Evolutionary conservation across 2,113 vertebrate genomes (phyloP), one percentile per base, ranked within the genome.

Genomic region (Grammomys dolichurus): DNA sequence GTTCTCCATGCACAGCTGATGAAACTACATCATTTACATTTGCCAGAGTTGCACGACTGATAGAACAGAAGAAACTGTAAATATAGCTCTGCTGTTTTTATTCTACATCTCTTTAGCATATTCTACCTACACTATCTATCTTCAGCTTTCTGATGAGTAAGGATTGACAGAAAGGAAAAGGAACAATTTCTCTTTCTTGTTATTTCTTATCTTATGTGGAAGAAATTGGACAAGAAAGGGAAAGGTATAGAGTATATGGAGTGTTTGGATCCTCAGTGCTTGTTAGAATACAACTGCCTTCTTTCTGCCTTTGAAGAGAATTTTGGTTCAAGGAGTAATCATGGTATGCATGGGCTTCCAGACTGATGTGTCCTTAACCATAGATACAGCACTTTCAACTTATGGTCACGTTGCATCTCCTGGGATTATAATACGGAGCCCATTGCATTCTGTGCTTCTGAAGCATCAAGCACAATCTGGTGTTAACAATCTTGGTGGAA

Each of bases 291-390:
- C 2, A 17, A n/a, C 33, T 69, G 28, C 9, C 36, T 90, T 63
- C 76, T 76, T 91, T 89, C 43, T 85, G 26, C 65, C 69, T 93
- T 87, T 24, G 48, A 89, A 87, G 20, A 92, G 73, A 93, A 48
- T 72, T 89, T 26, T 33, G 33, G 10, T 87, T 85, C 63, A 10
- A 88, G 7, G 26, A 89, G 33, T 91, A 87, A 75, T 26, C 20
- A 4, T 33, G 77, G 13, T 65, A 20, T 82, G 2, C 26, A 36
- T 58, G n/a, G 48, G 3, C 7, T 12, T 36, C 4, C 6, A 75
- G 43, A 24, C 7, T 10, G 14, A 40, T 48, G 13, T 24, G n/a
- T 51, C 9, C 3, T 69, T 63, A 78, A n/a, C 9, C 26, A 67
- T 31, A 91, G 13, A 78, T 11, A 40, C 1, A 43, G 60, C 7